phyloP scores from a whole-genome alignment of 23 tunicate species.

The Ascidia mentula region DNA sequence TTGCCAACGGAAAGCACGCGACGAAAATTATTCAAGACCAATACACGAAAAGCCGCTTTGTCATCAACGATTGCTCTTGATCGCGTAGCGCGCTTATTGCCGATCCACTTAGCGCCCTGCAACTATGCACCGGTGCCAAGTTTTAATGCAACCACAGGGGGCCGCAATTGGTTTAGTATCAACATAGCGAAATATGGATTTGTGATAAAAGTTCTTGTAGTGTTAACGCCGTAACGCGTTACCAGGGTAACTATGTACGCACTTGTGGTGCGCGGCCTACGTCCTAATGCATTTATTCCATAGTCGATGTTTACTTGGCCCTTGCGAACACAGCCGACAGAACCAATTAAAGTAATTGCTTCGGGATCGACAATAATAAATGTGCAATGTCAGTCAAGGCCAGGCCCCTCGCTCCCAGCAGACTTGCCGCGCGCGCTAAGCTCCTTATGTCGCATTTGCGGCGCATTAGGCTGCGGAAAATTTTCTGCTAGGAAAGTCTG shows the following conservation, averaged over 20 bases:
- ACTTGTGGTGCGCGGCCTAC: neutral
- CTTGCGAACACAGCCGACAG: conserved; percentile 8
- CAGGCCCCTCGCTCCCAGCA: conserved; percentile 13
- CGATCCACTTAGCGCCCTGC: too few species aligned
- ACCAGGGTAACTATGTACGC: too few species aligned
- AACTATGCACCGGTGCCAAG: too few species aligned
- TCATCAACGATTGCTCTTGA: neutral
- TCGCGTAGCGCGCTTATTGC: too few species aligned
- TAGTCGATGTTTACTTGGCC: conserved; percentile 15
- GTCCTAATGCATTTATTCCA: conserved; percentile 10
- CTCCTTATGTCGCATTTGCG: conserved; percentile 40
- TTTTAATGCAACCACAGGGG: too few species aligned
- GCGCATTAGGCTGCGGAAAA: conserved; percentile 6
- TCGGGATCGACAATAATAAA: conserved; percentile 22
- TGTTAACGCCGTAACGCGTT: too few species aligned
- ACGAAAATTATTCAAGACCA: neutral
- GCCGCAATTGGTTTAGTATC: too few species aligned
- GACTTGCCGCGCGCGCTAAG: conserved; percentile 15
- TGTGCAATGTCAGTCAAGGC: conserved; percentile 38
- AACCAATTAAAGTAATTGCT: conserved; percentile 34
- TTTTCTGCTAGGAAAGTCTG: neutral
- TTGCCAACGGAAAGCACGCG: neutral
- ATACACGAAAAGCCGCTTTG: neutral
- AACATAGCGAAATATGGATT: too few species aligned
- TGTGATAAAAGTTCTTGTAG: too few species aligned